Percentiles rank a stretch among this genome's conserved stretches.
phyloP scores from a whole-genome alignment of 2,888 invertebrate species.

The Camponotus fellah region DNA sequence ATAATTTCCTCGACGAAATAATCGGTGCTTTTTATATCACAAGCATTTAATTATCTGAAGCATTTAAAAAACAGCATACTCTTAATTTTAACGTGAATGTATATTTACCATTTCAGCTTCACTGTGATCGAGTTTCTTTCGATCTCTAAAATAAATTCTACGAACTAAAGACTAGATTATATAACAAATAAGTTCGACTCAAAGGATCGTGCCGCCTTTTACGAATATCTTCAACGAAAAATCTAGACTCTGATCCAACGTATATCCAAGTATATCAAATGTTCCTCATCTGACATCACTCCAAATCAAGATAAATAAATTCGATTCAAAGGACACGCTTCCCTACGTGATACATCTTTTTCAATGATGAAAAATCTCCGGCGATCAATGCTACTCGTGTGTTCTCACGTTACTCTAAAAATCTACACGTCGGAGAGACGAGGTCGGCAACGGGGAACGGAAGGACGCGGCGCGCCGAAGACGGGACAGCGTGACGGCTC shows the following conservation, averaged over 20 bases:
- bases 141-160: constrained; percentile 33
- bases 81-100: not conserved
- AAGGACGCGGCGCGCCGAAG: constrained; percentile 68
- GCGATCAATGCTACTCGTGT: not conserved
- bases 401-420: constrained; percentile 13
- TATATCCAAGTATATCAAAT: constrained; percentile 10
- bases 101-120: constrained; percentile 32
- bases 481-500: constrained; percentile 86
- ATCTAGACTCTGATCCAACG: constrained; percentile 3
- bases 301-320: constrained; percentile 40
- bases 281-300: constrained; percentile 16
- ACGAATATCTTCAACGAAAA: constrained; percentile 22
- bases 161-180: constrained; percentile 12
- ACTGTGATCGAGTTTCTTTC: not conserved
- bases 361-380: not conserved
- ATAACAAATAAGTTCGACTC: constrained; percentile 37
- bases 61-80: not conserved
- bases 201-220: constrained; percentile 38
- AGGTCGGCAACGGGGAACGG: constrained; percentile 26
- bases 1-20: not conserved
- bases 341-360: not conserved
- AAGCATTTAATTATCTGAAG: too few species aligned
- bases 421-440: not conserved
- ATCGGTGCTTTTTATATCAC: not conserved
- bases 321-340: constrained; percentile 10